phyloP scores from a whole-genome alignment of 2,113 vertebrate species.

The Sinosuthora webbiana region DNA sequence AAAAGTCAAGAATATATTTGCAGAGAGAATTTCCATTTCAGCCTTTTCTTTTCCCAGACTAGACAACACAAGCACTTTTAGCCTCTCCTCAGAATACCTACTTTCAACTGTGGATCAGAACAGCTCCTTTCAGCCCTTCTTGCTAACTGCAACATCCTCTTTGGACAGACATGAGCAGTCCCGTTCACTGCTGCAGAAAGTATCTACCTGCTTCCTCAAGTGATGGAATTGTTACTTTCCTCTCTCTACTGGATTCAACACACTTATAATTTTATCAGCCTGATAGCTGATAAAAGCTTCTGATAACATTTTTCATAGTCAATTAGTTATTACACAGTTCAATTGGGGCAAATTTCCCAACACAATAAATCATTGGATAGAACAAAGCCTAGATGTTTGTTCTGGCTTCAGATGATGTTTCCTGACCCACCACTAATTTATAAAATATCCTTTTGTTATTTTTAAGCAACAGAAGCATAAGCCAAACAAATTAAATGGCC shows the following conservation, averaged over 20 bases:
- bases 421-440: neutral
- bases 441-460: neutral
- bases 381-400: neutral
- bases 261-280: neutral
- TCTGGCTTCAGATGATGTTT: neutral
- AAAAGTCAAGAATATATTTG: neutral
- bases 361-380: neutral
- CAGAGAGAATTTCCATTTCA: neutral
- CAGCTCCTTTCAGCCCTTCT: neutral
- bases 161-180: neutral
- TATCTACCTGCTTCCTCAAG: neutral
- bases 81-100: neutral
- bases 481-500: neutral
- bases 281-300: neutral
- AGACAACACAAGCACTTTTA: neutral
- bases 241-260: neutral
- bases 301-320: neutral
- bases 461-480: neutral
- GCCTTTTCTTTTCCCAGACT: neutral
- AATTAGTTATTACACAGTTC: neutral
- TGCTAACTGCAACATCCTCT: neutral
- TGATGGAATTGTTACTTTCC: neutral
- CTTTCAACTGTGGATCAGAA: neutral
- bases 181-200: neutral
- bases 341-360: neutral